Base-by-base conservation (phyloP, 2,888 invertebrate species). In the Hydrotaea cyrtoneurina region DNA sequence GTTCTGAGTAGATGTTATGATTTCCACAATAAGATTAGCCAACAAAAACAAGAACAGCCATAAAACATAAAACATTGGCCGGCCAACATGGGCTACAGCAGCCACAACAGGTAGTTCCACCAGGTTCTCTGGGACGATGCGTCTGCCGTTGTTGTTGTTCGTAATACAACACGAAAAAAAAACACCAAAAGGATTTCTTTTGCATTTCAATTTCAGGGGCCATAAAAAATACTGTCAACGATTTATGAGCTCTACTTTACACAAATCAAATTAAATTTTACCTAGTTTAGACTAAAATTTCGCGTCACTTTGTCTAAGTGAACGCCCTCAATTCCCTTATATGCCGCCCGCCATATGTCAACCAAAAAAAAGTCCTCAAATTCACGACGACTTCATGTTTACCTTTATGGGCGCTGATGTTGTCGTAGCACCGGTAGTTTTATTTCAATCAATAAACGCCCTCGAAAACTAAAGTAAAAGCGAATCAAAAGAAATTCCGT, bases 1-100 rank as follows among this genome's bases (percentile, higher is more conserved):
- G 81, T 82, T 82, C 82, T 79, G 59, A 31, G 82, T 85, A 85
- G 59, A 82, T 77, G 79, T 82, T 74, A 73, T 85, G 85, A 85
- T 85, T 59, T 39, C 31, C 15, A 73, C 55, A 39, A 69, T 77
- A 59, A 85, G 85, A 85, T 85, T 82, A 85, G 82, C 71, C 11
- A 55, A 69, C n/a, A 36, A 64, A 26, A 39, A 55, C 53, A 19
- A 2, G 31, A 4, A 39, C 50, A 15, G 19, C 72, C 50, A 76
- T 81, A 84, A 69, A 69, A 69, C 69, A 23, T 69, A 46, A 43
- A 21, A 21, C 23, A 59, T 59, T 26, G 26, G 46, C 15, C 43
- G 69, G 39, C 43, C 36, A 43, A 66, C 66, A 36, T 64, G n/a
- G 17, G 17, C 64, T 21, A 21, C 57, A 0, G 21, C 19, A 10